Evolutionary conservation across 2,113 vertebrate genomes (phyloP).

Genomic region (Prunella himalayana): DNA sequence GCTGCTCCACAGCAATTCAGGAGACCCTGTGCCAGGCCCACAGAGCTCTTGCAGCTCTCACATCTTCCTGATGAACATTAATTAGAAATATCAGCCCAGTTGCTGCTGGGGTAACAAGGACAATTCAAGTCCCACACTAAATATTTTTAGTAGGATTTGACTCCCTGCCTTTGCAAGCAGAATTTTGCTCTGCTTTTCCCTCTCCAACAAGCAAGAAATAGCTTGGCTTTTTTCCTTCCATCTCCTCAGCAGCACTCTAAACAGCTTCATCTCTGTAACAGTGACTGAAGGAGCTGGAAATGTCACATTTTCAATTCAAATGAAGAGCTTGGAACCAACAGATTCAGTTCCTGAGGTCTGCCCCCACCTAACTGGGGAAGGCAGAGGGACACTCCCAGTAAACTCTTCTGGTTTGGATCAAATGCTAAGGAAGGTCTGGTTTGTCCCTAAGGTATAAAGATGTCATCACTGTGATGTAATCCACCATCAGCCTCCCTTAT

Average conservation of each 20-base stretch:
- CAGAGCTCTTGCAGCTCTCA: not conserved
- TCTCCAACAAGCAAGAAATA: not conserved
- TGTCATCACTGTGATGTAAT: not conserved
- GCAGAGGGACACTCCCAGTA: not conserved
- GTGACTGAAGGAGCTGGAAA: not conserved
- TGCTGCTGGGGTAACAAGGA: not conserved
- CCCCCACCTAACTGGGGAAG: fast-evolving
- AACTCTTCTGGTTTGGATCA: not conserved
- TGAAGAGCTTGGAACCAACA: not conserved
- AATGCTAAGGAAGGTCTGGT: not conserved
- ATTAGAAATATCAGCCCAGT: not conserved
- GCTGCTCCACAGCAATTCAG: fast-evolving
- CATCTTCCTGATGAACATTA: fast-evolving
- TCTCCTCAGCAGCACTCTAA: not conserved
- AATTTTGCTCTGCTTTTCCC: not conserved
- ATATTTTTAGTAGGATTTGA: not conserved
- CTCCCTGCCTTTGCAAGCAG: not conserved
- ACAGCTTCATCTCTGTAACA: not conserved
- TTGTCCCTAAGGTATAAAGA: fast-evolving
- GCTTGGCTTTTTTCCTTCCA: not conserved
- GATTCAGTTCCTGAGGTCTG: not conserved
- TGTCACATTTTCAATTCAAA: not conserved
- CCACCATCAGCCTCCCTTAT: not conserved
- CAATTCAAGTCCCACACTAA: not conserved
- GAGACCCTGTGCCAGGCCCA: not conserved